Base-by-base conservation (phyloP, 2,888 invertebrate species). In the Meiosimyza decipiens region DNA sequence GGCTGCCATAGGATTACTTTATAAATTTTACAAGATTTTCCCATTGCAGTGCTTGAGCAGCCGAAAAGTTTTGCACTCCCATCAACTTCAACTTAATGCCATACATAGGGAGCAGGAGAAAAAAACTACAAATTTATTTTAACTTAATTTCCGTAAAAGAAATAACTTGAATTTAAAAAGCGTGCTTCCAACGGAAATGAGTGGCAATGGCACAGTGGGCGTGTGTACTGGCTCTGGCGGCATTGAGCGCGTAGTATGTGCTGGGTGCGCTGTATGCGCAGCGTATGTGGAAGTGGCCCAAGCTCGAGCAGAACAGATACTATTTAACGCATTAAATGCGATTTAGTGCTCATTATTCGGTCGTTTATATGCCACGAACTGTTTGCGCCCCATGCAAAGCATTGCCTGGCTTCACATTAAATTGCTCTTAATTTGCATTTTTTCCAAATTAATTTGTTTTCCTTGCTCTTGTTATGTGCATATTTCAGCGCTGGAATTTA, bases 341-440 rank as follows among this genome's bases (percentile, higher is more conserved):
- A 68, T 59, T 68, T 68, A 22, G 28, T 68, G 47, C 68, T 68
- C 68, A 68, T 68, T 68, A 68, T 51, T 28, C 28, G 59, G 59
- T 68, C 68, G 50, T 68, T 68, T 68, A 50, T 68, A 68, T 68
- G 68, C 68, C 57, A 22, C 59, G 50, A 33, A 68, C 50, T 59
- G 51, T 33, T 33, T 16, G 40, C 33, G 33, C 49, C 12, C 18
- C 47, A 13, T 18, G 47, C 47, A 47, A 28, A 18, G 49, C 18
- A 55, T 16, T 55, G 55, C 50, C 16, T 59, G 22, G 59, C 51
- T 59, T 22, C 69, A 33, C 33, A 55, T 63, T 40, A 40, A 63
- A 63, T 47, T 16, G 40, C 54, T 51, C 16, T 51, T 52, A 60
- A 69, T 69, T 69, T 60, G 52, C 69, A 69, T 69, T 69, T 69